Percentiles rank a stretch among this genome's conserved stretches.
Evolutionary conservation across 2,888 invertebrate species (phyloP).

Genomic region (Eristalis pertinax): DNA sequence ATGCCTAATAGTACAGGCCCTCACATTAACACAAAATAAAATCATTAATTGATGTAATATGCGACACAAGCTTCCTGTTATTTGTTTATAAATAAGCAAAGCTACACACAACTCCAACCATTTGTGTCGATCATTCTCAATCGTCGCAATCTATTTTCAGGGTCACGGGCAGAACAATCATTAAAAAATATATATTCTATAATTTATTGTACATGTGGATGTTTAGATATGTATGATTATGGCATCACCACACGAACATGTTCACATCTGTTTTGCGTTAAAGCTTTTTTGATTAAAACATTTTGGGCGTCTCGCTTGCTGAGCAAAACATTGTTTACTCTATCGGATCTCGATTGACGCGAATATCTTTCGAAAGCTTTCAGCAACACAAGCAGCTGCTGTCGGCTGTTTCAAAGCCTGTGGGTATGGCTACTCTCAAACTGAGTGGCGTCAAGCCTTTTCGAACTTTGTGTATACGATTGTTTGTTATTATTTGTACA

Average conservation of each 20-base stretch:
- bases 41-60: too few relatives aligned
- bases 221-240: not conserved
- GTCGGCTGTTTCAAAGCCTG: too few relatives aligned
- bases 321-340: not conserved
- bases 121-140: not conserved
- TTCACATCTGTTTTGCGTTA: not conserved
- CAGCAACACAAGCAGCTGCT: too few relatives aligned
- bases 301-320: not conserved
- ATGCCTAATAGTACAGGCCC: too few relatives aligned
- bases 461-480: too few relatives aligned
- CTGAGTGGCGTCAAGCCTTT: too few relatives aligned
- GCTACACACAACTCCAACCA: not conserved
- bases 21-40: too few relatives aligned
- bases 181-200: not conserved
- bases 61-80: not conserved
- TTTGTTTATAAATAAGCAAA: not conserved
- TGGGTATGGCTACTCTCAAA: too few relatives aligned
- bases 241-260: too few relatives aligned
- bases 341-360: not conserved
- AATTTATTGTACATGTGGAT: not conserved
- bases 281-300: not conserved
- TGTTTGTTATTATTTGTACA: too few relatives aligned
- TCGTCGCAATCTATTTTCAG: not conserved
- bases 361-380: not conserved
- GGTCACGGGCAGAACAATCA: not conserved